Percentiles rank a stretch among this genome's conserved stretches.
These are phyloP conservation scores for Zoanthus sociatus DNA, from an alignment of 92 coral and sea anemone genomes.

Conservation along the genomic window DNA sequence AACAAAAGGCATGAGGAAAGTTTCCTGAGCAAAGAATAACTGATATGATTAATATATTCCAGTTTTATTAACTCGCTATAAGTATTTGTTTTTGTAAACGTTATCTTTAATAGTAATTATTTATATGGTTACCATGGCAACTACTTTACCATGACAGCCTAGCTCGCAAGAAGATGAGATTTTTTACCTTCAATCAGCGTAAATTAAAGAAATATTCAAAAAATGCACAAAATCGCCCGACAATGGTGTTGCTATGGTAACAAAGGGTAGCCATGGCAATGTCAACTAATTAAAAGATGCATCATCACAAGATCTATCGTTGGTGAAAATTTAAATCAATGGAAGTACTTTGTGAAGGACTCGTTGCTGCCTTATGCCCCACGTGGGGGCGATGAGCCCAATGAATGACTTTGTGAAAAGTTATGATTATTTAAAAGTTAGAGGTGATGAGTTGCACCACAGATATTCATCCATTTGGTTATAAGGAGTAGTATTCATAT, in stretches of 20 bases:
- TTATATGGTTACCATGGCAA: conserved; percentile 33
- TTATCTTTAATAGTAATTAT: conserved; percentile 13
- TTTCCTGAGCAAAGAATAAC: conserved; percentile 13
- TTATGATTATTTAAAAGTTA: too few species aligned
- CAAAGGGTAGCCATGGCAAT: conserved; percentile 23
- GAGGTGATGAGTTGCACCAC: too few species aligned
- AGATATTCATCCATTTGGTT: too few species aligned
- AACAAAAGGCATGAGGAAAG: conserved; percentile 15
- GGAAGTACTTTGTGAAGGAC: neutral
- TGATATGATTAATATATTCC: neutral
- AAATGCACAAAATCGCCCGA: neutral
- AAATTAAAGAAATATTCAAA: neutral
- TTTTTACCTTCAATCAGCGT: neutral
- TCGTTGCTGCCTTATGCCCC: too few species aligned
- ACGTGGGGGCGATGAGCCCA: too few species aligned
- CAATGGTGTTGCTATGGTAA: conserved; percentile 20
- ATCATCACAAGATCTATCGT: conserved; percentile 7
- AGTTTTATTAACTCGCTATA: conserved; percentile 23
- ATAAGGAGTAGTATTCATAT: too few species aligned
- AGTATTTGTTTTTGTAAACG: conserved; percentile 6
- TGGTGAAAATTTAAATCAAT: conserved; percentile 27
- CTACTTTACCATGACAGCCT: conserved; percentile 25
- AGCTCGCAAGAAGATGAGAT: neutral
- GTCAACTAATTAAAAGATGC: conserved; percentile 14
- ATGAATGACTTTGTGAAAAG: too few species aligned